Evolutionary conservation across 2,888 invertebrate species (phyloP).

Genomic region (Agonopterix subpropinquella): DNA sequence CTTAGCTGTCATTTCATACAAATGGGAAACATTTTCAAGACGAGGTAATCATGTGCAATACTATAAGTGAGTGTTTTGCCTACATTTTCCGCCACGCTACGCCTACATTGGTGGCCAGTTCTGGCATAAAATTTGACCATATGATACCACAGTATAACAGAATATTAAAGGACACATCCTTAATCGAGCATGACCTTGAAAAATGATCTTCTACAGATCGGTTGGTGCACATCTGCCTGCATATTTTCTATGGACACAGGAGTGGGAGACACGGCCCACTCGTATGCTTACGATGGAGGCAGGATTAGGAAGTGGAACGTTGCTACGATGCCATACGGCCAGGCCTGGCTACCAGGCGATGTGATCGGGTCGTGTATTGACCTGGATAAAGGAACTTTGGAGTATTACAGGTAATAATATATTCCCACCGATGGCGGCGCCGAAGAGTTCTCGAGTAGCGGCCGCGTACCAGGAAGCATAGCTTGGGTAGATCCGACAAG

Average conservation of each 20-base stretch:
- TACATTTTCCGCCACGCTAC: too few relatives aligned
- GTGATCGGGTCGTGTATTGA: slow-evolving; percentile 86
- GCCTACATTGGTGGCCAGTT: too few relatives aligned
- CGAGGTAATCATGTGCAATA: too few relatives aligned
- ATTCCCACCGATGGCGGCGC: too few relatives aligned
- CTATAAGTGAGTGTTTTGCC: too few relatives aligned
- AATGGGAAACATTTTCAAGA: too few relatives aligned
- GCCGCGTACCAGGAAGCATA: too few relatives aligned
- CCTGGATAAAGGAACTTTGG: slow-evolving; percentile 80
- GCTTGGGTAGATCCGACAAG: too few relatives aligned
- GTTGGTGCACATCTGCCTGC: slow-evolving; percentile 87
- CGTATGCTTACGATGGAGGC: slow-evolving; percentile 87
- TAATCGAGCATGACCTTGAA: neutral
- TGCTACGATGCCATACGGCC: slow-evolving; percentile 82
- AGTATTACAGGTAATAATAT: slow-evolving; percentile 74
- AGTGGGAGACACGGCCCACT: slow-evolving; percentile 85
- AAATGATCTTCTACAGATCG: slow-evolving; percentile 65
- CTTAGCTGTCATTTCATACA: too few relatives aligned
- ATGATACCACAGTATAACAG: too few relatives aligned
- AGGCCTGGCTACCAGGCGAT: slow-evolving; percentile 88
- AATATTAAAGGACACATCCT: too few relatives aligned
- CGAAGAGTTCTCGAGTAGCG: too few relatives aligned
- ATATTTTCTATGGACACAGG: slow-evolving; percentile 86
- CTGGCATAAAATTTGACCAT: neutral
- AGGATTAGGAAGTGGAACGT: slow-evolving; percentile 84